Conservation (phyloP, 1,140 invertebrate genomes). For the Antheraea mylitta region DNA sequence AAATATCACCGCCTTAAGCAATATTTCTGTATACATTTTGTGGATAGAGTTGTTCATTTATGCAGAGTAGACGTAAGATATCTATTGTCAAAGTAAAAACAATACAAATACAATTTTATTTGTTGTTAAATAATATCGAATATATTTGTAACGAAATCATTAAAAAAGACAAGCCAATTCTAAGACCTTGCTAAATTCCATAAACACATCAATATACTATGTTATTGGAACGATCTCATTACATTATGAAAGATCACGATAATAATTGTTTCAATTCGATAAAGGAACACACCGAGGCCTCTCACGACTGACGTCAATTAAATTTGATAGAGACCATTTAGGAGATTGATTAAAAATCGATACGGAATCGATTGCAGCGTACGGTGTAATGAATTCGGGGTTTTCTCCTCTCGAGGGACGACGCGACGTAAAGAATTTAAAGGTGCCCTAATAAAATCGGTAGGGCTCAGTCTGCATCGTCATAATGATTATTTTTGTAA, state of each 20-base stretch:
- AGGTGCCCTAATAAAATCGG: slow-evolving; percentile 36
- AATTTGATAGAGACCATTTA: slow-evolving; percentile 57
- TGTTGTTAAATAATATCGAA: too few species aligned
- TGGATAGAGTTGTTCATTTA: too few species aligned
- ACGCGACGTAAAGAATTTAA: slow-evolving; percentile 37
- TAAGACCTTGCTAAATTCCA: neutral
- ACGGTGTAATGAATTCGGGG: slow-evolving; percentile 37
- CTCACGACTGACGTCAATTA: slow-evolving; percentile 53
- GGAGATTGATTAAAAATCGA: slow-evolving; percentile 62
- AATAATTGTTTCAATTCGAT: slow-evolving; percentile 39
- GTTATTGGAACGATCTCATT: slow-evolving; percentile 22
- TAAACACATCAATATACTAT: neutral
- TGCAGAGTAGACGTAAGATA: too few species aligned
- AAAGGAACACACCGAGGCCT: slow-evolving; percentile 34
- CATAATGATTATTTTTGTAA: slow-evolving; percentile 27
- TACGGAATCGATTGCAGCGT: slow-evolving; percentile 44
- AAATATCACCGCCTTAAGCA: too few species aligned
- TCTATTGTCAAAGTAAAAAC: too few species aligned
- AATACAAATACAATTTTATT: too few species aligned
- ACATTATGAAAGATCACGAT: slow-evolving; percentile 21
- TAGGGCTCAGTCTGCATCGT: slow-evolving; percentile 24
- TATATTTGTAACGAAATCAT: too few species aligned
- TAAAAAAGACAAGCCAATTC: neutral
- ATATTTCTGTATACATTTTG: too few species aligned
- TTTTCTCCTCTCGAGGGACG: slow-evolving; percentile 25